Evolutionary conservation across 2,113 vertebrate genomes (phyloP).

Genomic region (Danio rerio): GRCz12tu NC_133177.1:26254501-26255000

Average conservation of each 20-base stretch:
- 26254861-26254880: no score
- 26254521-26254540: slow-evolving; percentile 87
- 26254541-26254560: slow-evolving; percentile 78
- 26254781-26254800: no score
- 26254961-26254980: no score
- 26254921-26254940: no score
- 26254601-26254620: not conserved
- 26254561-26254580: slow-evolving; percentile 72
- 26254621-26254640: not conserved
- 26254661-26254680: not conserved
- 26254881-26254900: no score
- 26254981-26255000: no score
- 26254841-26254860: no score
- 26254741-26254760: not conserved
- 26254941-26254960: no score
- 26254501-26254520: slow-evolving; percentile 92
- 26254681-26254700: not conserved
- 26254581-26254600: slow-evolving; percentile 75
- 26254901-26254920: no score
- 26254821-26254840: no score
- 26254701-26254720: not conserved
- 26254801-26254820: no score
- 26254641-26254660: not conserved
- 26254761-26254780: no score
- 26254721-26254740: not conserved